Evolutionary conservation across 2,797 vertebrate genomes (phyloP).

Genomic region (Megaceryle alcyon): DNA sequence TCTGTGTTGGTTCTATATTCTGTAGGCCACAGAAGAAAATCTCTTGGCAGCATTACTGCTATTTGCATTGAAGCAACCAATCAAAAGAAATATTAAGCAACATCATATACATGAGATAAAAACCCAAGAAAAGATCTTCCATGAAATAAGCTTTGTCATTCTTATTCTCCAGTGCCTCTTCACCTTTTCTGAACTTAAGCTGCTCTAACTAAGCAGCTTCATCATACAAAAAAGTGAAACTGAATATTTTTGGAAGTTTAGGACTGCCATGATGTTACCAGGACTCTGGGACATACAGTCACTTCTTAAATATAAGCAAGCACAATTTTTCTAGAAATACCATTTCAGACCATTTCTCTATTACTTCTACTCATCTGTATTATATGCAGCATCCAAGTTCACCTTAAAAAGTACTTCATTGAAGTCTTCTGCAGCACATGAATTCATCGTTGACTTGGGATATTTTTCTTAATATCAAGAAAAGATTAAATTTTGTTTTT

Average conservation of each 20-base stretch:
- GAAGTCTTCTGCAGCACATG: not conserved
- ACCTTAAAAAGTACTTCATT: not conserved
- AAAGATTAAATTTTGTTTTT: not conserved
- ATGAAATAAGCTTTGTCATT: not conserved
- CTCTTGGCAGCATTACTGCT: not conserved
- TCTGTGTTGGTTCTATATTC: not conserved
- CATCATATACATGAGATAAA: not conserved
- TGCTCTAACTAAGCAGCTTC: not conserved
- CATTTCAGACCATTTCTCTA: not conserved
- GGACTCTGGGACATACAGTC: not conserved
- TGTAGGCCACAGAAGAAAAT: not conserved
- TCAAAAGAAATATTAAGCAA: not conserved
- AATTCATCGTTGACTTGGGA: accelerated
- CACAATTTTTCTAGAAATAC: not conserved
- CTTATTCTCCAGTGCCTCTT: not conserved
- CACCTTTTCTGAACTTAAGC: not conserved
- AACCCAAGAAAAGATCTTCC: not conserved
- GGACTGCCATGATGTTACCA: accelerated
- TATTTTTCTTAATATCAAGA: not conserved
- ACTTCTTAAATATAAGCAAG: not conserved
- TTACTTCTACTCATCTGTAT: not conserved
- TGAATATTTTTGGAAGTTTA: not conserved
- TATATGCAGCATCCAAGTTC: not conserved
- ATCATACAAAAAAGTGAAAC: not conserved
- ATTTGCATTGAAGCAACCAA: not conserved